Base-by-base conservation (phyloP, 2,113 vertebrate species). In the Etheostoma spectabile region DNA sequence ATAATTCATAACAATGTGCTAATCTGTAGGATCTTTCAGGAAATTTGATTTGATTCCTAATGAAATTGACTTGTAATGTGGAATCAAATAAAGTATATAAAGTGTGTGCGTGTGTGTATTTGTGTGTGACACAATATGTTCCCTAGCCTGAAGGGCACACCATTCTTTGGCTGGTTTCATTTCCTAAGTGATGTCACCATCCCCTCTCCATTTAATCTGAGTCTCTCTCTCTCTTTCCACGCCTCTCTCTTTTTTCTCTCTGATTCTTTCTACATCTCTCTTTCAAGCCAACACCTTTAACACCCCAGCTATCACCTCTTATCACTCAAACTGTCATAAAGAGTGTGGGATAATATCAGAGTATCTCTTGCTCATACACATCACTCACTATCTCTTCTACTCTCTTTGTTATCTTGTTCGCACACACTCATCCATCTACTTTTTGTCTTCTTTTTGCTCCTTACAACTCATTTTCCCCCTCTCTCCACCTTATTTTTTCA, bases 111-210 rank as follows among this genome's bases (percentile, higher is more conserved):
- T 55, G 60, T 38, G 33, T 49, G 59, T 57, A 48, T 67, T 30
- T 38, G 42, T 67, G 67, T 69, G 69, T 15, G 61, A 63, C 57
- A 63, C 57, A 81, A 70, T 82, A 60, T 71, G 67, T 66, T 62
- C 61, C 42, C 45, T 46, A 64, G 67, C 69, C 80, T 91, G 87
- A 93, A 93, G 89, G 93, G 78, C 85, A 89, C 35, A 45, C 73
- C 77, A 61, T 84, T 89, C 68, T 79, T 71, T 87, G 60, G 49
- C 71, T 78, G 71, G 74, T 86, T 94, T 92, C 85, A 91, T 92
- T 70, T 88, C 77, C 67, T 91, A 90, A 93, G 84, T 92, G 91
- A 91, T 91, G 80, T 79, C 84, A 87, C 82, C 56, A 89, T 89
- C 83, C 76, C 56, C 65, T 80, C 64, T 90, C 67, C 82, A 83